Percentiles rank a stretch among this genome's conserved stretches.
Conservation (phyloP, 1,140 invertebrate species). For the Protaetia brevitarsis region DNA sequence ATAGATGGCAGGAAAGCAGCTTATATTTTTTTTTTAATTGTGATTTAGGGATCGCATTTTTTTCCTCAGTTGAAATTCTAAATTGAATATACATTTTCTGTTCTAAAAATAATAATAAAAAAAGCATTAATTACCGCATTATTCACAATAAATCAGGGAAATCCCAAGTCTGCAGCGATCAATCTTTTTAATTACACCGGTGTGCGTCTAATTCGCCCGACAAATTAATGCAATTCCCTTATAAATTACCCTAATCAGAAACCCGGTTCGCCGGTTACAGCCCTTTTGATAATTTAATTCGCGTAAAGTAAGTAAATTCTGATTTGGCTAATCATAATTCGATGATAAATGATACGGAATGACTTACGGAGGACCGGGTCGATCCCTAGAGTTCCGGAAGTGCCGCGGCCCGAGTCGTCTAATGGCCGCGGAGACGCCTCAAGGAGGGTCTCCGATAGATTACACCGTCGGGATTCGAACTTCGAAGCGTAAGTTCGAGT, state of each 20-base stretch:
- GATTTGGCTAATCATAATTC: conserved; percentile 32
- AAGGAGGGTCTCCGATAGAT: conserved; percentile 40
- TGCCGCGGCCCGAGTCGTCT: conserved; percentile 25
- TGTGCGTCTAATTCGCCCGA: neutral
- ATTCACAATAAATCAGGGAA: neutral
- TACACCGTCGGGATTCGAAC: conserved; percentile 45
- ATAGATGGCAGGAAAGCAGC: too few relatives aligned
- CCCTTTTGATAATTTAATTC: conserved; percentile 26
- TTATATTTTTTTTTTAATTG: too few relatives aligned
- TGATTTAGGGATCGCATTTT: too few relatives aligned
- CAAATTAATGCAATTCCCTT: conserved; percentile 17
- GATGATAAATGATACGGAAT: conserved; percentile 38
- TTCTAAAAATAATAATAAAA: neutral
- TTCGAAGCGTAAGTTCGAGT: conserved; percentile 38
- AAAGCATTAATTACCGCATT: neutral
- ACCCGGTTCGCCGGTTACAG: conserved; percentile 2
- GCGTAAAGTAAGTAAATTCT: conserved; percentile 24
- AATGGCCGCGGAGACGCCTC: conserved; percentile 38
- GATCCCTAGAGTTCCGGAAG: conserved; percentile 33
- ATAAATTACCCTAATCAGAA: conserved; percentile 20
- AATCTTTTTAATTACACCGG: conserved; percentile 10
- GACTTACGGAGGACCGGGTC: conserved; percentile 36
- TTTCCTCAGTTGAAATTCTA: too few relatives aligned
- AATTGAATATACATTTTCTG: too few relatives aligned
- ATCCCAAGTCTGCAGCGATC: neutral